A percentile compares a stretch with the other conserved stretches of the same genome.
Evolutionary conservation across 2,113 vertebrate genomes (phyloP).

Genomic region (Tympanuchus pallidicinctus): DNA sequence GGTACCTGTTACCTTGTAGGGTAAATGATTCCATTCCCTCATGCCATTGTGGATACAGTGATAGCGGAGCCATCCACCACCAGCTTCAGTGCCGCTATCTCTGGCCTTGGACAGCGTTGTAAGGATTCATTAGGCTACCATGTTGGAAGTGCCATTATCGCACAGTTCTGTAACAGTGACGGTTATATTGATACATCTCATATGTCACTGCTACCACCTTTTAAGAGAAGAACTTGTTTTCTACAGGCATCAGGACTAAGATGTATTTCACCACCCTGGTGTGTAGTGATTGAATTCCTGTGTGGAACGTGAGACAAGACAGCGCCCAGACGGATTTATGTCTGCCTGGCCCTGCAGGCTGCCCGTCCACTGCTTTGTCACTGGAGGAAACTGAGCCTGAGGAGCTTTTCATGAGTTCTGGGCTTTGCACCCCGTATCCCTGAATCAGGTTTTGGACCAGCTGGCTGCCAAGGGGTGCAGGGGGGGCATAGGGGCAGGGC

Average conservation of each 20-base stretch:
- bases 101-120: neutral
- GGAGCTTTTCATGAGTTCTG: neutral
- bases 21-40: neutral
- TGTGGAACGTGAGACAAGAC: conserved; percentile 23
- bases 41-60: neutral
- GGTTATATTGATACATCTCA: neutral
- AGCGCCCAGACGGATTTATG: conserved; percentile 50
- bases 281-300: conserved; percentile 41
- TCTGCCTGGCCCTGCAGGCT: neutral
- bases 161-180: neutral
- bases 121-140: neutral
- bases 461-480: fast-evolving
- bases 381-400: neutral
- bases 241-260: neutral
- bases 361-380: neutral
- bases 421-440: neutral
- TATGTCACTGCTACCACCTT: neutral
- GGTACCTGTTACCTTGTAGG: neutral
- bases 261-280: conserved; percentile 10
- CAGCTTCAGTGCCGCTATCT: neutral
- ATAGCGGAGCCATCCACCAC: neutral
- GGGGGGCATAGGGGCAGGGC: neutral
- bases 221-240: conserved; percentile 33
- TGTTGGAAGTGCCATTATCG: neutral
- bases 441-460: neutral